Conservation (phyloP, 2,113 vertebrate genomes). For the Brienomyrus brachyistius region DNA sequence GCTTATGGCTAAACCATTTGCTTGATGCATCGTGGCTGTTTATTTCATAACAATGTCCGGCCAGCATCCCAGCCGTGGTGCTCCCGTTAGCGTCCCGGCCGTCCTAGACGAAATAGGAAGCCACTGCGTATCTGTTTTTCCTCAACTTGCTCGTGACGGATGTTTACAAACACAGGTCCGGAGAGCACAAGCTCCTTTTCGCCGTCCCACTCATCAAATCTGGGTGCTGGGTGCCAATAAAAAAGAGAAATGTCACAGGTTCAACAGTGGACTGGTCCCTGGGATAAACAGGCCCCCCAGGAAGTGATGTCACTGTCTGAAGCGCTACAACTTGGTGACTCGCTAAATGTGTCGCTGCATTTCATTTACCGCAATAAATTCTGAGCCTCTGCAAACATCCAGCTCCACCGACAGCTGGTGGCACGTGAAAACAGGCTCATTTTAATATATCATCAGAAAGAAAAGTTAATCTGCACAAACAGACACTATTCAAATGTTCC, state of each 20-base stretch:
- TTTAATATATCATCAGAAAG: not conserved
- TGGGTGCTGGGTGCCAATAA: slow-evolving; percentile 4
- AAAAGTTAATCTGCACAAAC: not conserved
- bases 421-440: not conserved
- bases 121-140: slow-evolving; percentile 15
- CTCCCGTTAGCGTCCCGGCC: not conserved
- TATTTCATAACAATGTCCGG: slow-evolving; percentile 7
- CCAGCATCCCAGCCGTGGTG: not conserved
- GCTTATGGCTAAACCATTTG: slow-evolving; percentile 13
- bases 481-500: not conserved
- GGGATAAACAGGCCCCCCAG: not conserved
- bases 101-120: not conserved
- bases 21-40: slow-evolving; percentile 8
- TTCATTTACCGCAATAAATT: not conserved
- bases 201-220: not conserved
- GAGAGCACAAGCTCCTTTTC: not conserved
- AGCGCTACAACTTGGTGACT: not conserved
- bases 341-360: not conserved
- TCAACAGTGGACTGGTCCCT: not conserved
- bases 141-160: slow-evolving; percentile 12
- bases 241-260: slow-evolving; percentile 11
- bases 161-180: slow-evolving; percentile 23
- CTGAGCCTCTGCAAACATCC: not conserved
- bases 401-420: not conserved
- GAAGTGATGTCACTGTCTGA: not conserved